Percentiles rank a stretch among this genome's conserved stretches.
Evolutionary conservation across 2,888 invertebrate species (phyloP).

Genomic region (Dolichomitus sp.): DNA sequence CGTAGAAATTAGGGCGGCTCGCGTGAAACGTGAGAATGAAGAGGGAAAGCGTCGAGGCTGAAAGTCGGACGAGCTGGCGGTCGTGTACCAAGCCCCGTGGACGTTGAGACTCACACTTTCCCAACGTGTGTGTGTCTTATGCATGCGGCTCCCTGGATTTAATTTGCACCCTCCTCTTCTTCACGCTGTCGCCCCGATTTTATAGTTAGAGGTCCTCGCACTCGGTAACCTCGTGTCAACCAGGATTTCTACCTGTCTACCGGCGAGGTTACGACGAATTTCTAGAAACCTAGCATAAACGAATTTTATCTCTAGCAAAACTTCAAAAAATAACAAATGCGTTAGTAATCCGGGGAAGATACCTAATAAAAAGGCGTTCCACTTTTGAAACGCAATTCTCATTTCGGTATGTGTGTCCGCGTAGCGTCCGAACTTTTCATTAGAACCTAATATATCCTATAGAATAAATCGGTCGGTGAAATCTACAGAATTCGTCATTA

Average conservation of each 20-base stretch:
- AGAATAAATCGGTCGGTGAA: too few relatives aligned
- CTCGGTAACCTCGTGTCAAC: slow-evolving; percentile 29
- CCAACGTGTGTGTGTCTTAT: neutral
- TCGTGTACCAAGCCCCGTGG: slow-evolving; percentile 34
- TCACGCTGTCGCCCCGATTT: slow-evolving; percentile 51
- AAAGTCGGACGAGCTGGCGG: slow-evolving; percentile 55
- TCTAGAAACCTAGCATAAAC: slow-evolving; percentile 12
- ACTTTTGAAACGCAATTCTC: too few relatives aligned
- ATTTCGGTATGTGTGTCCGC: too few relatives aligned
- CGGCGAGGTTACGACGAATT: slow-evolving; percentile 4
- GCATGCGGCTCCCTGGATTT: slow-evolving; percentile 40
- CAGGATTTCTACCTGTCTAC: slow-evolving; percentile 30
- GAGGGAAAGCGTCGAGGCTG: slow-evolving; percentile 17
- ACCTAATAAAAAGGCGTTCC: too few relatives aligned
- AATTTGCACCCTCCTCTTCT: slow-evolving; percentile 59
- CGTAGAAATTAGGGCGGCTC: slow-evolving; percentile 47
- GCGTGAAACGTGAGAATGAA: slow-evolving; percentile 27
- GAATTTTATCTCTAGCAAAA: neutral
- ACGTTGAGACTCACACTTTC: slow-evolving; percentile 1
- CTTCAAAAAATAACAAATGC: neutral
- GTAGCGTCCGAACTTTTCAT: too few relatives aligned
- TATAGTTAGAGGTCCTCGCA: slow-evolving; percentile 51
- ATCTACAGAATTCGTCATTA: too few relatives aligned
- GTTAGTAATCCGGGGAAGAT: too few relatives aligned
- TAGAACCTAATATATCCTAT: too few relatives aligned